These are phyloP conservation scores for Leuctra nigra DNA, from an alignment of 2,888 invertebrate genomes.

Conservation along the genomic window DNA sequence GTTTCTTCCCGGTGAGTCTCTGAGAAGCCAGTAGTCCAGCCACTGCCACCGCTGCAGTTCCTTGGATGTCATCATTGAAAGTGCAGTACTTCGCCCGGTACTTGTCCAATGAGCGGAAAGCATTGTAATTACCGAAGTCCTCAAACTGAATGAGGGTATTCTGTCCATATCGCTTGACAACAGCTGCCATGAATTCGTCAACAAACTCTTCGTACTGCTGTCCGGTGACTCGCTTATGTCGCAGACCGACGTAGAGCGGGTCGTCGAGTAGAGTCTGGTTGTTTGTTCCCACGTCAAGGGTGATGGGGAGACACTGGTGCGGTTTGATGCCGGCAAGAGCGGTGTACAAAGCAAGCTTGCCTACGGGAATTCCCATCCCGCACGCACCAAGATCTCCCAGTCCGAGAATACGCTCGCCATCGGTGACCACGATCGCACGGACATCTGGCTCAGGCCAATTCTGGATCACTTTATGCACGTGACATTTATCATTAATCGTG, in stretches of 20 bases:
- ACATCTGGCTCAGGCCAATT: constrained; percentile 89
- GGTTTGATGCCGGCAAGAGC: constrained; percentile 96
- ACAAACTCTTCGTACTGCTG: constrained; percentile 85
- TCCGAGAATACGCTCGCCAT: constrained; percentile 95
- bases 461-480: constrained; percentile 82
- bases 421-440: constrained; percentile 86
- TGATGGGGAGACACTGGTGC: constrained; percentile 88
- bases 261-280: constrained; percentile 85
- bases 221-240: constrained; percentile 78
- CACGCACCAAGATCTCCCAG: constrained; percentile 94
- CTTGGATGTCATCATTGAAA: constrained; percentile 99
- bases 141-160: constrained; percentile 88
- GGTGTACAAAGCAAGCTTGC: constrained; percentile 92
- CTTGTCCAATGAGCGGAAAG: constrained; percentile 87
- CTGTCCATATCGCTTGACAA: constrained; percentile 79
- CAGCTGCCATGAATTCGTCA: constrained; percentile 96
- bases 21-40: constrained; percentile 82
- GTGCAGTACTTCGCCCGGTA: constrained; percentile 90
- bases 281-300: constrained; percentile 92
- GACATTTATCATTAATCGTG: constrained; percentile 90
- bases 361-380: constrained; percentile 98
- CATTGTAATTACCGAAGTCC: constrained; percentile 96
- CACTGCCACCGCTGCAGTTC: constrained; percentile 92
- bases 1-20: constrained; percentile 68
- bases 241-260: constrained; percentile 89